Base-by-base conservation (phyloP, 2,113 vertebrate species). In the Phalacrocorax brasilianus region DNA sequence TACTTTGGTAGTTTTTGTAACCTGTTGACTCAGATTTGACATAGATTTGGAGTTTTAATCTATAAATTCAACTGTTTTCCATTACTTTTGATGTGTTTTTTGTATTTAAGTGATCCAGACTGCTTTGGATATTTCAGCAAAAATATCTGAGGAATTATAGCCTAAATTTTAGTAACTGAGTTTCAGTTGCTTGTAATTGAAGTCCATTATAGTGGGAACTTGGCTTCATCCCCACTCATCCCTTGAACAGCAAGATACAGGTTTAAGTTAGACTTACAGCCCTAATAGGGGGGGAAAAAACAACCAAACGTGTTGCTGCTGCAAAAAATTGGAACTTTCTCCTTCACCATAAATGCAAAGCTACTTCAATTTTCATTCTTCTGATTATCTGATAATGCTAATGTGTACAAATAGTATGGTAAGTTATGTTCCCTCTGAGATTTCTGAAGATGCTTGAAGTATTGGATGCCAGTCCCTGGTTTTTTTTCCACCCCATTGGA, bases 401-500 rank as follows among this genome's bases (percentile, higher is more conserved):
- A 27, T 8, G 4, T 50, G 13, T 59, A 59, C 23, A 38, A 67
- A 44, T 63, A 44, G 17, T 28, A 9, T 72, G 53, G 16, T 26
- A 22, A 45, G 4, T n/a, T 28, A 3, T 44, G 19, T 59, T 88
- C 33, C 24, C 59, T 77, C 8, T 65, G 38, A 26, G 49, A 14
- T 77, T 47, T 52, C 19, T 52, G 32, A 76, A 61, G 33, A 18
- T 85, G 13, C 23, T 63, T 49, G 38, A 56, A 77, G 30, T 33
- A 13, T 19, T 77, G 67, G 26, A 8, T 73, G 20, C 44, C 22
- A 68, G 26, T 33, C 13, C 40, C 33, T 44, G 8, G 19, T 1
- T 4, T 11, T 28, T 30, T 4, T 22, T 15, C 3, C 9, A 47
- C 7, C 4, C 14, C 3, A 3, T 7, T 33, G n/a, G 11, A 12